These are phyloP conservation scores for Gymnoscopelus microlampas DNA, from an alignment of 2,797 vertebrate genomes.

Conservation along the genomic window DNA sequence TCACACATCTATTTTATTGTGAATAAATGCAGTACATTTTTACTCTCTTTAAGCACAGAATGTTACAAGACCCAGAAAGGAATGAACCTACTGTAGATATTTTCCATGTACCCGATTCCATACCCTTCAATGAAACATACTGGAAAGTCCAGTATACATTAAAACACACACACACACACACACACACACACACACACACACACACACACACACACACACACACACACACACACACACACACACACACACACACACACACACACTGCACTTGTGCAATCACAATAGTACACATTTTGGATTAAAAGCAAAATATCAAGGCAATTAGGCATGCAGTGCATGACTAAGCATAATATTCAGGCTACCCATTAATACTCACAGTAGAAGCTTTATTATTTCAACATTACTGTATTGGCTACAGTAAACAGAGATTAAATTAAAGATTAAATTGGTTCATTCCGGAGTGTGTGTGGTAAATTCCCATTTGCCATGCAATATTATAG, in stretches of 20 bases:
- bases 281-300: slow-evolving; percentile 40
- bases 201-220: no score
- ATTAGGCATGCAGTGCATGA: slow-evolving; percentile 36
- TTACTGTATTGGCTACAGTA: slow-evolving; percentile 12
- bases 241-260: slow-evolving; percentile 2
- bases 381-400: slow-evolving; percentile 13
- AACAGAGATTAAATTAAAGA: no score
- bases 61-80: no score
- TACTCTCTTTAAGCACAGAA: not conserved
- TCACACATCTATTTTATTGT: slow-evolving; percentile 30
- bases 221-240: no score
- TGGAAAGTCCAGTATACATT: no score
- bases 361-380: slow-evolving; percentile 5
- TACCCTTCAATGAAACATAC: no score
- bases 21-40: slow-evolving; percentile 43
- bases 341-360: slow-evolving; percentile 21
- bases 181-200: no score
- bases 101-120: no score
- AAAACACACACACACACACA: no score
- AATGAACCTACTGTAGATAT: no score
- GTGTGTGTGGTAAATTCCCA: not conserved
- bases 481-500: no score
- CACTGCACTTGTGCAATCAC: slow-evolving; percentile 19
- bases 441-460: not conserved
- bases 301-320: slow-evolving; percentile 41